Conservation (phyloP, 1,140 invertebrate species). For the Lordiphosa collinella region DNA sequence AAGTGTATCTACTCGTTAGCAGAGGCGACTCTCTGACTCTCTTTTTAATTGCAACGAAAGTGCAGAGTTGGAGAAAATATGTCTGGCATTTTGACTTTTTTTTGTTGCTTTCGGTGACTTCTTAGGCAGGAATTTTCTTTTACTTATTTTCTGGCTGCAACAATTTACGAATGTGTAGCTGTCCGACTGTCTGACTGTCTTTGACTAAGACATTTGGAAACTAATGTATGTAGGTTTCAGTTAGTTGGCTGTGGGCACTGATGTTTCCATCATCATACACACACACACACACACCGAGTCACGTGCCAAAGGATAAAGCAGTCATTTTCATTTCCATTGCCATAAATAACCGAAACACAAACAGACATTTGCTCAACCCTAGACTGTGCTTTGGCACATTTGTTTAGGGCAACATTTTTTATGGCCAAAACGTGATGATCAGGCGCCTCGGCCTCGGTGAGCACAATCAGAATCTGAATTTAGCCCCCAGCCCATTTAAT, state of each 20-base stretch:
- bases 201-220: conserved; percentile 42
- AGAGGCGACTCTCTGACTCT: conserved; percentile 15
- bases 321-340: conserved; percentile 42
- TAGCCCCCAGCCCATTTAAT: conserved; percentile 27
- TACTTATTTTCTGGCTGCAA: conserved; percentile 11
- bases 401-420: conserved; percentile 65
- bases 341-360: conserved; percentile 45
- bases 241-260: neutral
- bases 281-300: conserved; percentile 28
- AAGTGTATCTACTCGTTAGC: no score
- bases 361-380: conserved; percentile 7
- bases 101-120: conserved; percentile 18
- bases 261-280: conserved; percentile 13
- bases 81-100: neutral
- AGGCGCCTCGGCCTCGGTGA: conserved; percentile 30
- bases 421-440: conserved; percentile 68
- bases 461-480: conserved; percentile 12
- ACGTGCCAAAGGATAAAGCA: conserved; percentile 56
- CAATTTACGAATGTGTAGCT: no score
- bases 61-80: conserved; percentile 7
- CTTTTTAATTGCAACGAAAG: conserved; percentile 67
- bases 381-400: conserved; percentile 30
- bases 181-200: neutral
- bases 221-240: conserved; percentile 29
- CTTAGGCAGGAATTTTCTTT: conserved; percentile 25